These are phyloP conservation scores for Petrocephalus microphthalmus DNA, from an alignment of 2,113 vertebrate species.

Conservation along the genomic window DNA sequence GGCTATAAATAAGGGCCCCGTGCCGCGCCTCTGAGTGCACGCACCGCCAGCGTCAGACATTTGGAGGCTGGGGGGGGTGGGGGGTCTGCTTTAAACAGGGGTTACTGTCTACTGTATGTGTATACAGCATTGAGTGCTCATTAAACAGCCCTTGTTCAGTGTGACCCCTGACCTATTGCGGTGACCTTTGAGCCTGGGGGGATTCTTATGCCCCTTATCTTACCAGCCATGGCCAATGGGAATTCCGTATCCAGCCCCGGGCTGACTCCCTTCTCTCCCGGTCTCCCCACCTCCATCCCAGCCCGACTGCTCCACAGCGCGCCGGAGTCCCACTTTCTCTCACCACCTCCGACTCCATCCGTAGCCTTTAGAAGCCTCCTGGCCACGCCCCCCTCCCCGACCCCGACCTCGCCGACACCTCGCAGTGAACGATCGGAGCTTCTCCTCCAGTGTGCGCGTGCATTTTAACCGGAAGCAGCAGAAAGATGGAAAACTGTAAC, in stretches of 20 bases:
- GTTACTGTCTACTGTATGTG: background rate
- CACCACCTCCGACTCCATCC: background rate
- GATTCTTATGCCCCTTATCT: background rate
- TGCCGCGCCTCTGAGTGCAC: background rate
- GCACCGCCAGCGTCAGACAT: background rate
- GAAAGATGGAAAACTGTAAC: background rate
- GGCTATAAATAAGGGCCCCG: constrained; percentile 12
- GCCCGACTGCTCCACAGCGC: background rate
- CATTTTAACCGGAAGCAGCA: background rate
- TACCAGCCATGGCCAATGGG: background rate
- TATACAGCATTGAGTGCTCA: no score
- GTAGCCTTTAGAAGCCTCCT: background rate
- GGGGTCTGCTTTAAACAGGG: background rate
- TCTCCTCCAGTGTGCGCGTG: background rate
- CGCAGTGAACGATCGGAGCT: background rate
- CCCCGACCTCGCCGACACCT: background rate
- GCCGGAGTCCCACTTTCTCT: background rate
- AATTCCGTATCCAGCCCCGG: background rate
- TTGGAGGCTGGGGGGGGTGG: background rate
- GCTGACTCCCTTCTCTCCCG: background rate
- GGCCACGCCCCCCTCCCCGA: background rate
- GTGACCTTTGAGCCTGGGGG: background rate
- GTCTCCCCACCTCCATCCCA: background rate
- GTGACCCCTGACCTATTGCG: background rate
- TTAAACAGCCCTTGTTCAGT: background rate